These are phyloP conservation scores for Sarcoramphus papa DNA, from an alignment of 2,797 vertebrate genomes.

Conservation along the genomic window DNA sequence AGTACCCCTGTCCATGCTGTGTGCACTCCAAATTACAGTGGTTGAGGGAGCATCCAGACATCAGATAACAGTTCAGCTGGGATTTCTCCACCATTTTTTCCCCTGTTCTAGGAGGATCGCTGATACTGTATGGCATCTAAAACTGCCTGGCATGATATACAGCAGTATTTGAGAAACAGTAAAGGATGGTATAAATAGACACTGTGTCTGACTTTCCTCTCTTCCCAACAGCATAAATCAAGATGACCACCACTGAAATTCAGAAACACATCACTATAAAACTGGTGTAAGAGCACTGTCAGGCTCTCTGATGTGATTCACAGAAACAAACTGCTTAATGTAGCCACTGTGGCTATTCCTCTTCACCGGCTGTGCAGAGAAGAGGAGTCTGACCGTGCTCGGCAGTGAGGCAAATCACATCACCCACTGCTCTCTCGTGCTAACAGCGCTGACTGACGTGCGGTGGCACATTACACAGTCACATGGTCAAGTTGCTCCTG, in stretches of 20 bases:
- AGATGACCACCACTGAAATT: not conserved
- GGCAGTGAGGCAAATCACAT: not conserved
- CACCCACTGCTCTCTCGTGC: not conserved
- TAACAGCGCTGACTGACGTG: not conserved
- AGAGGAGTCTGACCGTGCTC: not conserved
- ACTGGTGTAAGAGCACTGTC: not conserved
- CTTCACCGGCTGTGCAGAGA: not conserved
- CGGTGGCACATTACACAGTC: not conserved
- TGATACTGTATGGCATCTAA: not conserved
- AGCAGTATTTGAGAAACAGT: not conserved
- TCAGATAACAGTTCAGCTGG: not conserved
- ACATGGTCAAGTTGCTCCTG: not conserved
- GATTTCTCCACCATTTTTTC: not conserved
- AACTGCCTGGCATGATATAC: not conserved
- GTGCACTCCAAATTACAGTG: rapidly evolving
- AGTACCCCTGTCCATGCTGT: not conserved
- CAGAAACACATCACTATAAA: not conserved
- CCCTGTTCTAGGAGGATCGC: not conserved
- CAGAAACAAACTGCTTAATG: not conserved
- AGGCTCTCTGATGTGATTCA: not conserved
- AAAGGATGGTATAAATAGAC: not conserved
- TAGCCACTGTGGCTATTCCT: not conserved
- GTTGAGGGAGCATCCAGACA: not conserved
- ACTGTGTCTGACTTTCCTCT: not conserved
- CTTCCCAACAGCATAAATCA: not conserved